Conservation (phyloP, 2,888 invertebrate species). For the Perizoma flavofasciatum region DNA sequence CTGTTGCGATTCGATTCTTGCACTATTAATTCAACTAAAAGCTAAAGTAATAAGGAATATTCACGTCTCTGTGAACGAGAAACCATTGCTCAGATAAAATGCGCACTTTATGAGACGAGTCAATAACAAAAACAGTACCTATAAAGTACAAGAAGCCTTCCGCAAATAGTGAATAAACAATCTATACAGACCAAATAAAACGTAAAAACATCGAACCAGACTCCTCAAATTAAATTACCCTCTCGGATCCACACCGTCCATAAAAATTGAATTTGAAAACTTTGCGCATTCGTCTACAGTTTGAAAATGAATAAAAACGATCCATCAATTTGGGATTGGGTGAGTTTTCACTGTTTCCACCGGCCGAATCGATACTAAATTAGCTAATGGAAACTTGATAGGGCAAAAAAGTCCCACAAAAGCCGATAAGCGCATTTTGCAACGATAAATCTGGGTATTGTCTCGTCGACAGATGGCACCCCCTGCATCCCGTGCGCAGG, state of each 20-base stretch:
- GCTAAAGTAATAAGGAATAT: background rate
- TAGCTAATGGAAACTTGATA: slow-evolving; percentile 84
- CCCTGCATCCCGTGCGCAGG: slow-evolving; percentile 48
- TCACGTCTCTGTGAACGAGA: background rate
- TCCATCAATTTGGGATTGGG: slow-evolving; percentile 73
- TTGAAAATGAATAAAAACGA: slow-evolving; percentile 73
- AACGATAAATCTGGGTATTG: slow-evolving; percentile 77
- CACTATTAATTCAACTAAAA: slow-evolving; percentile 12
- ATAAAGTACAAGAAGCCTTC: slow-evolving; percentile 10
- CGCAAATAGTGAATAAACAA: slow-evolving; percentile 26
- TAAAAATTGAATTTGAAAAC: slow-evolving; percentile 71
- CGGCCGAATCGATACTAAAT: slow-evolving; percentile 75
- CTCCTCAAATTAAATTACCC: slow-evolving; percentile 58
- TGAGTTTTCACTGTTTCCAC: slow-evolving; percentile 68
- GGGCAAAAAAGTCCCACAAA: slow-evolving; percentile 76
- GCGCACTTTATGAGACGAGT: background rate
- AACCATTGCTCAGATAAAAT: background rate
- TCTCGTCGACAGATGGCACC: slow-evolving; percentile 75
- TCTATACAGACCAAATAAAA: slow-evolving; percentile 30
- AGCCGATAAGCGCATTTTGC: slow-evolving; percentile 71
- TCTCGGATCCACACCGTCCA: slow-evolving; percentile 55
- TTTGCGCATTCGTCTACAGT: slow-evolving; percentile 62
- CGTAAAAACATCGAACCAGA: slow-evolving; percentile 32
- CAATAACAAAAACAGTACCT: background rate
- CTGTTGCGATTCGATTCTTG: slow-evolving; percentile 15